Percentiles rank a stretch among this genome's conserved stretches.
Conservation (phyloP, 2,113 vertebrate species). For the Rhinichthys klamathensis region DNA sequence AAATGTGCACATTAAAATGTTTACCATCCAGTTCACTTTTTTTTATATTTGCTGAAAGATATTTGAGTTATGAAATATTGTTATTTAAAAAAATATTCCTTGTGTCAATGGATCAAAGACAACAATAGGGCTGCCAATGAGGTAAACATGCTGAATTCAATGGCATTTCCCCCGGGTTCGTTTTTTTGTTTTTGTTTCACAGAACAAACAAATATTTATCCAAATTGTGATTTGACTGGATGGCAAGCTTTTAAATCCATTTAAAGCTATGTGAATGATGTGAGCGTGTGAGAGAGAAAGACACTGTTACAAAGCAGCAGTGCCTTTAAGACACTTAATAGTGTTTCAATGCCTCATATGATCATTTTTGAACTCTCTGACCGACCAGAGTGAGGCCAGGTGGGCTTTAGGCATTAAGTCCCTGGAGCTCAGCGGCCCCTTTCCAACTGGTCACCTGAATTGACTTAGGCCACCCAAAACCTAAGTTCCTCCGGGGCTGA, state of each 20-base stretch:
- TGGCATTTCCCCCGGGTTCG: neutral
- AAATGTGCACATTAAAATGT: neutral
- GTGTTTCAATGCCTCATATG: constrained; percentile 19
- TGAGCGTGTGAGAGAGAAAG: constrained; percentile 1
- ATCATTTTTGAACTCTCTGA: too few species aligned
- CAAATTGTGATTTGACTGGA: neutral
- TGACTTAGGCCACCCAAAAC: too few species aligned
- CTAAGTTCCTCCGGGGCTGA: too few species aligned
- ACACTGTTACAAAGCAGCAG: constrained; percentile 52
- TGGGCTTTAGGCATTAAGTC: too few species aligned
- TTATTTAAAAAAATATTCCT: neutral
- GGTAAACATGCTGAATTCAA: neutral
- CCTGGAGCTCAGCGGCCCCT: too few species aligned
- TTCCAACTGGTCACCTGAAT: too few species aligned
- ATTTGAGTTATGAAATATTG: neutral
- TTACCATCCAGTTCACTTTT: neutral
- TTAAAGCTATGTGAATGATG: constrained; percentile 31
- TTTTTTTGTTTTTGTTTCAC: constrained; percentile 8
- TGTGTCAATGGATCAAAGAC: neutral
- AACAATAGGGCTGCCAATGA: neutral
- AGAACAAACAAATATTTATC: neutral
- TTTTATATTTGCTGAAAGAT: too few species aligned
- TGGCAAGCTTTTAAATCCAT: constrained; percentile 20
- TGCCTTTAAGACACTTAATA: constrained; percentile 57
- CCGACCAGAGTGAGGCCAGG: too few species aligned